Evolutionary conservation across 1,140 invertebrate species (phyloP), one percentile per base, ranked within the genome.

Genomic region (Zaprionus inermis): DNA sequence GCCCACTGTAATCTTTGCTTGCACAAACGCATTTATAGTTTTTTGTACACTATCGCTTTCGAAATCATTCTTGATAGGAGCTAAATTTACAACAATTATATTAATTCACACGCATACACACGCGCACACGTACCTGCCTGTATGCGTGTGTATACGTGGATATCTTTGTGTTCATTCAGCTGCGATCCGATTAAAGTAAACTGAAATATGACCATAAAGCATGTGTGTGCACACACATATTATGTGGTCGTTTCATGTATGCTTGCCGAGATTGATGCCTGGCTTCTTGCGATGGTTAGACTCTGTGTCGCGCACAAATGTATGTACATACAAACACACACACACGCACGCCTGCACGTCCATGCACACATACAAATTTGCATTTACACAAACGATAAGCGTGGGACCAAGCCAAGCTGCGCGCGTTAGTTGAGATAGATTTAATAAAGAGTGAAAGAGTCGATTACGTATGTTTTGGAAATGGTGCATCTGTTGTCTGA

Each of bases 11-110:
- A 18, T 49, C 44, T 49, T 49, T n/a, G 20, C 44, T 49, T 22
- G 20, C 44, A 49, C 14, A 38, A 0, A n/a, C 44, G 20, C 12
- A 49, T 18, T 22, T 49, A 49, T 49, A 49, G 44, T 49, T 49
- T 44, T 44, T 22, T 11, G 44, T 20, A 0, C 11, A 18, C 44
- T 49, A 49, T 49, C 44, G 44, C 44, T 49, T 49, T 49, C 18
- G 18, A 49, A 49, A 49, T 49, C 44, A 49, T 49, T 49, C 44
- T 49, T 49, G 44, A 49, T 49, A 49, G 44, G 44, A 18, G 16
- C 44, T 49, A 49, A 49, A 49, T 49, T 49, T 49, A 49, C 44
- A 49, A 49, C 44, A 18, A 49, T 49, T 49, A 49, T 49, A 49
- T 49, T 49, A 49, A 49, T 49, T 49, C 44, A 49, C 18, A 49